phyloP scores from a whole-genome alignment of 37 sponge, comb jelly and placozoan species.

The Spongilla lacustris region DNA sequence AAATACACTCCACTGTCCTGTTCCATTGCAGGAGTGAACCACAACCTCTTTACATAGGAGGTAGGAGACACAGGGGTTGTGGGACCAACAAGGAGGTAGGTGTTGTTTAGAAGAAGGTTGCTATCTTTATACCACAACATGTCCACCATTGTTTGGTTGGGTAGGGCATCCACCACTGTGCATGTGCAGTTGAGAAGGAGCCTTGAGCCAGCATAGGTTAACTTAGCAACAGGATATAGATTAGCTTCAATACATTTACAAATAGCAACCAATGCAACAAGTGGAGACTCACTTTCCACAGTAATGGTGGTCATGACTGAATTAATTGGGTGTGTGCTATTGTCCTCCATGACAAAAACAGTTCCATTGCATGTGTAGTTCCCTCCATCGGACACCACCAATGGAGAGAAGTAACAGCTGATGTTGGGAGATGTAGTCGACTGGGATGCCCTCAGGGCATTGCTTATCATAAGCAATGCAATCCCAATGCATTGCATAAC shows the following conservation, averaged over 20 bases:
- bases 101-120: neutral
- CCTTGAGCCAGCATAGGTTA: neutral
- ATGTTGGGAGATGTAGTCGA: neutral
- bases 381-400: neutral
- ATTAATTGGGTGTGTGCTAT: neutral
- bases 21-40: neutral
- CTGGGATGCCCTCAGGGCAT: constrained; percentile 1
- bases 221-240: neutral
- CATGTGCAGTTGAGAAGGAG: neutral
- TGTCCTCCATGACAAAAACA: neutral
- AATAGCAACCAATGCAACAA: no score
- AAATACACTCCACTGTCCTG: neutral
- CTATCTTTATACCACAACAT: neutral
- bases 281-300: neutral
- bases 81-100: neutral
- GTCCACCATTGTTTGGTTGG: neutral
- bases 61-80: neutral
- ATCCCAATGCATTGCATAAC: no score
- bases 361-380: neutral
- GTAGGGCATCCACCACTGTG: neutral
- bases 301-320: neutral
- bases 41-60: neutral
- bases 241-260: neutral
- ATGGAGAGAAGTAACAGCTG: neutral
- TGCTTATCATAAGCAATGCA: no score